Evolutionary conservation across 2,113 vertebrate species (phyloP).

Genomic region (Pelecanoides urinatrix): DNA sequence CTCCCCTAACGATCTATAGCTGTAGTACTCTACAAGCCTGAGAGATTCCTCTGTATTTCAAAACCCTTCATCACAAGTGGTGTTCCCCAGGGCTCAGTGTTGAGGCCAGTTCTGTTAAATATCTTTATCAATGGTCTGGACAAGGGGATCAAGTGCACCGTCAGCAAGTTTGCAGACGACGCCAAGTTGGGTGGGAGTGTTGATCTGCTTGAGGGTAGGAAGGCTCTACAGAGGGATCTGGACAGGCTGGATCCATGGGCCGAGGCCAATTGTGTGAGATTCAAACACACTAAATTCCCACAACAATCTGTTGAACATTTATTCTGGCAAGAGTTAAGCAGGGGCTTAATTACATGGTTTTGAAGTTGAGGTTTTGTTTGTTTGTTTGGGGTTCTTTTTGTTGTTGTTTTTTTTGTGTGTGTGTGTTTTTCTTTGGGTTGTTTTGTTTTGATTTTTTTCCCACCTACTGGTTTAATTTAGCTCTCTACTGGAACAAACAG

Average conservation of each 20-base stretch:
- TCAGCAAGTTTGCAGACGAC: background rate
- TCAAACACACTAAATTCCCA: background rate
- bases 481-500: background rate
- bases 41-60: background rate
- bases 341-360: background rate
- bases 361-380: background rate
- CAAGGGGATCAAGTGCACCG: accelerated
- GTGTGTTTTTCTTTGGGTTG: background rate
- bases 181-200: background rate
- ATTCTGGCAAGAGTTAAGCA: background rate
- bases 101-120: background rate
- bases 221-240: background rate
- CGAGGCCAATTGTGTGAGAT: accelerated
- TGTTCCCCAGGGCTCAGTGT: background rate
- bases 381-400: background rate
- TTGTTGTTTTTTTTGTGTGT: background rate
- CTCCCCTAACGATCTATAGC: background rate
- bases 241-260: background rate
- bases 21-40: background rate
- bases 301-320: background rate
- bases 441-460: background rate
- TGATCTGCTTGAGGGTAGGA: background rate
- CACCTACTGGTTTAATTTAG: background rate
- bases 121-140: background rate
- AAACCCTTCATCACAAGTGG: background rate